Evolutionary conservation across 2,797 vertebrate species (phyloP), one percentile per base, ranked within the genome.

Genomic region (Balearica regulorum): DNA sequence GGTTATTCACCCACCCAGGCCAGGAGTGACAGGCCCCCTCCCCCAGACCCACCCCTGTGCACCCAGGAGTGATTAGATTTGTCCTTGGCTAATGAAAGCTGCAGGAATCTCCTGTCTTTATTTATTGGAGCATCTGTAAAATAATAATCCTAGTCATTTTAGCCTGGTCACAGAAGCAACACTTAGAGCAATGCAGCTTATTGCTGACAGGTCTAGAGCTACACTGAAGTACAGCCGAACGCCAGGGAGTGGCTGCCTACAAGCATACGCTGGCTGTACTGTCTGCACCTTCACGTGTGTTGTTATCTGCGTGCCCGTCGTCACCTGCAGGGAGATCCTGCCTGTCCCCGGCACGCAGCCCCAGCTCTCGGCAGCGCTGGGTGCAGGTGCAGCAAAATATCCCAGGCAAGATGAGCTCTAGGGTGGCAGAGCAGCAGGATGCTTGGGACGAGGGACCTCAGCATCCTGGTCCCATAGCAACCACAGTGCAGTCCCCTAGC

Each of bases 281-380:
- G 1, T 3, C 81, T 16, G 19, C 29, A 22, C 31, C 61, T 54
- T n/a, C 69, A 13, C 2, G 1, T 41, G 79, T 60, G 68, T 21
- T 13, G 26, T 9, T 13, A 26, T 44, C 65, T 55, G 49, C 11
- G 29, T 49, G 25, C 54, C 69, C 10, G 24, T 13, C 6, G 3
- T 43, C 41, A 7, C 2, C 64, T 70, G 55, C 37, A 37, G 75
- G 15, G 57, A 46, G 11, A 41, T 3, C 33, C 66, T 51, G 49
- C 8, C 3, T 9, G 10, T 8, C 51, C 37, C 53, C 0, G 4
- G 14, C 1, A 3, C 21, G 3, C 2, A 0, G 13, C 25, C 21
- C 33, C n/a, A 16, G n/a, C 64, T 37, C 49, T 44, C 37, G 1
- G 31, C 3, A 1, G n/a, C 1, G 1, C 54, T 57, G 58, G 31